These are phyloP conservation scores for Eupeodes latifasciatus DNA, from an alignment of 2,888 invertebrate genomes.

Conservation along the genomic window DNA sequence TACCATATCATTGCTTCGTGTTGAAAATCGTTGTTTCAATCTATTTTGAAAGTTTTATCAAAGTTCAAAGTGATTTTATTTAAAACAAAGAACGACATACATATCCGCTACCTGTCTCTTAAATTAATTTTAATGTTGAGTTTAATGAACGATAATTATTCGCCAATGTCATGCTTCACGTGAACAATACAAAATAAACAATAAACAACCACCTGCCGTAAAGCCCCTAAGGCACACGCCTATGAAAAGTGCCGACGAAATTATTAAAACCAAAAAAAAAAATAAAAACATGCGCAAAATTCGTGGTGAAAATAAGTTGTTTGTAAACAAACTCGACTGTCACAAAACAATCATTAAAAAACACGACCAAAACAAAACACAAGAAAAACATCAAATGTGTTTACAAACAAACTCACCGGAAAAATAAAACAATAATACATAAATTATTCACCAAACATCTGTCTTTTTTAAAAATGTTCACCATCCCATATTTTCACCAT, in stretches of 20 bases:
- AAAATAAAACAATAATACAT: background rate
- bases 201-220: conserved; percentile 18
- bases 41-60: too few relatives aligned
- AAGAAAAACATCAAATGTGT: conserved; percentile 44
- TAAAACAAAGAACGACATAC: background rate
- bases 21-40: too few relatives aligned
- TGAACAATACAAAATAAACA: background rate
- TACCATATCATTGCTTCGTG: too few relatives aligned
- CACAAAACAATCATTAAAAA: background rate
- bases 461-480: conserved; percentile 31
- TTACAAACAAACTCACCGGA: conserved; percentile 40
- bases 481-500: conserved; percentile 52
- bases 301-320: conserved; percentile 49
- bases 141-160: background rate
- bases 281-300: conserved; percentile 27
- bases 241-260: background rate
- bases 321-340: conserved; percentile 50
- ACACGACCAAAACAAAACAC: conserved; percentile 41
- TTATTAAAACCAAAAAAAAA: background rate
- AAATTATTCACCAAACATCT: conserved; percentile 16
- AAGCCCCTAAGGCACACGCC: conserved; percentile 2
- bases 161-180: background rate
- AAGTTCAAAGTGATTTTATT: background rate
- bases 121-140: background rate
- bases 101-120: background rate